Evolutionary conservation across 2,113 vertebrate genomes (phyloP).

Genomic region (Podilymbus podiceps): DNA sequence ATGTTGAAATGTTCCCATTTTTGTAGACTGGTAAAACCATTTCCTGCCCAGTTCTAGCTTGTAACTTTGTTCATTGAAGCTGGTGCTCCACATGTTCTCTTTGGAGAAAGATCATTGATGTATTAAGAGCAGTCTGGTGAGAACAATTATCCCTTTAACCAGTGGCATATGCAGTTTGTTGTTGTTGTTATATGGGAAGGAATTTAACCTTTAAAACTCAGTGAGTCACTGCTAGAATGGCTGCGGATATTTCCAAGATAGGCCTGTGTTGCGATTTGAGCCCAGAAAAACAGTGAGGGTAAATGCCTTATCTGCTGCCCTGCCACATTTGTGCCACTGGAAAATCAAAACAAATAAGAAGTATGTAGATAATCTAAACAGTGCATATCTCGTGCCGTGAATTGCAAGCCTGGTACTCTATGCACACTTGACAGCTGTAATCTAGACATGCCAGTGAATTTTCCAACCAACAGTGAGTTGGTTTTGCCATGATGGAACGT

Average conservation of each 20-base stretch:
- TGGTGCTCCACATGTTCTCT: neutral
- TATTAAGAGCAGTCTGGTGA: neutral
- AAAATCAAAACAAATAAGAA: neutral
- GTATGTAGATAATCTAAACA: neutral
- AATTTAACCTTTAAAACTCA: constrained; percentile 47
- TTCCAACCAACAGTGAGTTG: neutral
- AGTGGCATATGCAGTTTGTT: constrained; percentile 29
- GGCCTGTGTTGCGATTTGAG: neutral
- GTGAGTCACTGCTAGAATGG: neutral
- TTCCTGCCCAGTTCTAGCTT: neutral
- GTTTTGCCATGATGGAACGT: neutral
- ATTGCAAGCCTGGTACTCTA: neutral
- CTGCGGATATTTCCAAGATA: neutral
- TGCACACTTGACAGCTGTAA: neutral
- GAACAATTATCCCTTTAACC: neutral
- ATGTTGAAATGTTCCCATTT: neutral
- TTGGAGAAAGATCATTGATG: neutral
- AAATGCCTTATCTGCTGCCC: neutral
- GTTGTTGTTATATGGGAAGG: constrained; percentile 18
- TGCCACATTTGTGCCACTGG: neutral
- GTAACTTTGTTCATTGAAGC: neutral
- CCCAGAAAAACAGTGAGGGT: neutral
- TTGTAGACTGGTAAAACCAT: neutral
- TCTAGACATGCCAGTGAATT: neutral
- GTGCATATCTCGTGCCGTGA: neutral